Percentiles rank a stretch among this genome's conserved stretches.
Conservation (phyloP, 2,797 vertebrate genomes). For the Sylvia borin region DNA sequence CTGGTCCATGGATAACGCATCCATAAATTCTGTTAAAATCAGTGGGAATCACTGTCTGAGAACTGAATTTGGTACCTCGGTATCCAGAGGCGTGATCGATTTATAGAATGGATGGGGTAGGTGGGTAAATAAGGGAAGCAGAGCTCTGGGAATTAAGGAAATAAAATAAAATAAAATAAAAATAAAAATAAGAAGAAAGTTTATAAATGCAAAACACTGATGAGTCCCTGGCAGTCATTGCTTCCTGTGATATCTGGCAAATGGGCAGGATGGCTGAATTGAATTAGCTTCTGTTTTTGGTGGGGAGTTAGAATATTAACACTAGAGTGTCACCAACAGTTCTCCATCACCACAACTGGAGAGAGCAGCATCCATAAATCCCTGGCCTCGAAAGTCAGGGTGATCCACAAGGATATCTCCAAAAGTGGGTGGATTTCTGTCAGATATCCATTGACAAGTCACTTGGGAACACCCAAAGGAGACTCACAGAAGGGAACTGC, state of each 20-base stretch:
- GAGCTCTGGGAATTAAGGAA: background rate
- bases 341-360: background rate
- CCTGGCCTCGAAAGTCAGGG: background rate
- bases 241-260: conserved; percentile 28
- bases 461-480: background rate
- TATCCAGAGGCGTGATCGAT: background rate
- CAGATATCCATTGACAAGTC: background rate
- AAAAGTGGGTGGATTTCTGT: background rate
- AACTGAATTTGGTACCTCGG: background rate
- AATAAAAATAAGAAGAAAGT: background rate
- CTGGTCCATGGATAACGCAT: background rate
- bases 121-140: background rate
- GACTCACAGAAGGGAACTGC: background rate
- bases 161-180: background rate
- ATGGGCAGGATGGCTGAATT: background rate
- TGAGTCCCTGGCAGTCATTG: background rate
- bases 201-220: background rate
- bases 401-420: background rate
- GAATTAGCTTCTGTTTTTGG: conserved; percentile 25
- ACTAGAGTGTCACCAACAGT: background rate
- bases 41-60: background rate
- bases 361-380: background rate
- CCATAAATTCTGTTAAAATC: background rate
- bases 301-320: background rate
- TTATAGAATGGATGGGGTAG: background rate